Conservation (phyloP, 2,113 vertebrate genomes). For the Heterotilapia buettikoferi region DNA sequence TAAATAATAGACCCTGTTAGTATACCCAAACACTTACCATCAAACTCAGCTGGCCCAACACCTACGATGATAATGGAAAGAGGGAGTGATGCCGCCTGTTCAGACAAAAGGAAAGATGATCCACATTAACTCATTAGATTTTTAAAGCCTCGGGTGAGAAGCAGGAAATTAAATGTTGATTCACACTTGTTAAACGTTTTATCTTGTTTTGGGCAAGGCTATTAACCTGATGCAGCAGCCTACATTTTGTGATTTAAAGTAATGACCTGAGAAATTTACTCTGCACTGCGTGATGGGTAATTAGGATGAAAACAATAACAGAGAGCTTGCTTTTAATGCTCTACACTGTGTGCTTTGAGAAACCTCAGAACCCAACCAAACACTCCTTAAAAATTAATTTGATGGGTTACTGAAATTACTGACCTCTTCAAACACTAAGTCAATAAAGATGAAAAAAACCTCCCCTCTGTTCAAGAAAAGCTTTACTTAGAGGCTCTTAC, state of each 20-base stretch:
- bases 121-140: background rate
- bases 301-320: background rate
- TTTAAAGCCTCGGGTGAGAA: background rate
- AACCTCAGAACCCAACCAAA: background rate
- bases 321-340: background rate
- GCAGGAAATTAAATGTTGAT: background rate
- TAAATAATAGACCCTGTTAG: background rate
- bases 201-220: background rate
- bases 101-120: background rate
- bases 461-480: background rate
- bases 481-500: background rate
- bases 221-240: background rate
- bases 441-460: background rate
- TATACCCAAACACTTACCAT: conserved; percentile 77
- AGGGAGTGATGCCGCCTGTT: conserved; percentile 87
- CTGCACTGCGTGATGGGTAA: background rate
- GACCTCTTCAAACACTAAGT: background rate
- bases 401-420: background rate
- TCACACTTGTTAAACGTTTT: background rate
- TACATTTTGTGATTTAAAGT: background rate
- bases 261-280: background rate
- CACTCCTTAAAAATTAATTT: background rate
- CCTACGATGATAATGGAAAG: conserved; percentile 97
- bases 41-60: conserved; percentile 95
- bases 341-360: background rate